These are phyloP conservation scores for Araneus ventricosus DNA, from an alignment of 1,140 invertebrate genomes.

Conservation along the genomic window DNA sequence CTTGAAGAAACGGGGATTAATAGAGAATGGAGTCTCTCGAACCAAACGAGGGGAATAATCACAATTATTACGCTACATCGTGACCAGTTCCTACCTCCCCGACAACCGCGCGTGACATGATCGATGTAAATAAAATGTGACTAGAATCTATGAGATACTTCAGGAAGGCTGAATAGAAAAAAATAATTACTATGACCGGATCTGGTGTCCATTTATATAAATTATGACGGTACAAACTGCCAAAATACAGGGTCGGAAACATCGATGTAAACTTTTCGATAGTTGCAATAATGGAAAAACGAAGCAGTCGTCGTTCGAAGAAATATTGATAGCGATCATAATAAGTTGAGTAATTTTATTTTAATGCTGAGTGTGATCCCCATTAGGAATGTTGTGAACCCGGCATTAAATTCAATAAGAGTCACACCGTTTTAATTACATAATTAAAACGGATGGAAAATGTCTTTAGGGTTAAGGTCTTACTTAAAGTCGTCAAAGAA, in stretches of 20 bases:
- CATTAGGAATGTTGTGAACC: slow-evolving; percentile 28
- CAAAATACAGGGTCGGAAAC: slow-evolving; percentile 34
- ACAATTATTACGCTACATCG: slow-evolving; percentile 43
- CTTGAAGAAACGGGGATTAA: slow-evolving; percentile 43
- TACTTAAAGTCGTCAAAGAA: not conserved
- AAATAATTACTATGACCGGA: slow-evolving; percentile 57
- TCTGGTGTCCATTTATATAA: slow-evolving; percentile 57
- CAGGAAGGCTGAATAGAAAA: slow-evolving; percentile 6
- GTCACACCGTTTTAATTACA: slow-evolving; percentile 44
- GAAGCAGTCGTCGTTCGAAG: not conserved
- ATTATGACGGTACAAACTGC: slow-evolving; percentile 45
- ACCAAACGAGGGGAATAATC: slow-evolving; percentile 52
- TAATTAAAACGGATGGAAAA: slow-evolving; percentile 10
- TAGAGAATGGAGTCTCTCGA: not conserved
- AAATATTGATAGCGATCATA: slow-evolving; percentile 18
- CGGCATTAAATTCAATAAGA: slow-evolving; percentile 42
- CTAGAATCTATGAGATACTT: slow-evolving; percentile 12
- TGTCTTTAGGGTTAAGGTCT: slow-evolving; percentile 6
- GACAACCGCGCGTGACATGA: slow-evolving; percentile 64
- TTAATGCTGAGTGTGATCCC: not conserved
- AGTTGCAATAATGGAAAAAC: not conserved
- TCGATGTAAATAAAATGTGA: slow-evolving; percentile 67
- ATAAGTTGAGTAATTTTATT: not conserved
- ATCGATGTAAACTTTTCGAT: slow-evolving; percentile 19
- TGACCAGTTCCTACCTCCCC: slow-evolving; percentile 17